Evolutionary conservation across 2,888 invertebrate species (phyloP), one percentile per base, ranked within the genome.

Genomic region (Ctena decussata): DNA sequence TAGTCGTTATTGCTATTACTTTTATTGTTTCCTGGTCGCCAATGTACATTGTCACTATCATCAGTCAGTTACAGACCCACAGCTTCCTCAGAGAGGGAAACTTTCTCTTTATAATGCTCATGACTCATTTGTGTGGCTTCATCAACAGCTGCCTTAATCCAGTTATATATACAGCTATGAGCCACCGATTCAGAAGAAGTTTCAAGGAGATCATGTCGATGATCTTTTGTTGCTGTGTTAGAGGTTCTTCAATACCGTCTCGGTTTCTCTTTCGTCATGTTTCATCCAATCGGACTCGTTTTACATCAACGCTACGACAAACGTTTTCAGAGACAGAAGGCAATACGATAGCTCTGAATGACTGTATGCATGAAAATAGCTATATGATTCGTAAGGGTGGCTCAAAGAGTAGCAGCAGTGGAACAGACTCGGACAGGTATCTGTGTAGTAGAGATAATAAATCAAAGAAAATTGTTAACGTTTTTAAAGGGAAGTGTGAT

Each of bases 121-220:
- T 93, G 80, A 95, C 96, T 39, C 96, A 96, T 87, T 90, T 96
- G 30, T 93, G 95, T 65, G 96, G 96, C 35, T 96, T 96, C 89
- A 87, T 96, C 41, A 96, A 96, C 91, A 96, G 96, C 73, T 96
- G 96, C 82, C 92, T 96, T 72, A 96, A 96, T 84, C 96, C 96
- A 0, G 94, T 96, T 88, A 96, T 96, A 79, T 96, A 96, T 91
- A 92, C 92, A 18, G 93, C 95, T n/a, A 96, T 96, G 96, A 96
- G 96, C 88, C 94, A 95, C 3, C 94, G 96, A 53, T 96, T 96
- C 89, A 91, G 96, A 6, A 93, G 93, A 73, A 94, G 95, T 81
- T 95, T 95, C 86, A 91, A 89, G 35, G 91, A 93, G 27, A 93
- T 94, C 39, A 77, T 92, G 6, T 65, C 85, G 2, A 79, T 87